Evolutionary conservation across 2,888 invertebrate genomes (phyloP).

Genomic region (Leucophora obtusa): DNA sequence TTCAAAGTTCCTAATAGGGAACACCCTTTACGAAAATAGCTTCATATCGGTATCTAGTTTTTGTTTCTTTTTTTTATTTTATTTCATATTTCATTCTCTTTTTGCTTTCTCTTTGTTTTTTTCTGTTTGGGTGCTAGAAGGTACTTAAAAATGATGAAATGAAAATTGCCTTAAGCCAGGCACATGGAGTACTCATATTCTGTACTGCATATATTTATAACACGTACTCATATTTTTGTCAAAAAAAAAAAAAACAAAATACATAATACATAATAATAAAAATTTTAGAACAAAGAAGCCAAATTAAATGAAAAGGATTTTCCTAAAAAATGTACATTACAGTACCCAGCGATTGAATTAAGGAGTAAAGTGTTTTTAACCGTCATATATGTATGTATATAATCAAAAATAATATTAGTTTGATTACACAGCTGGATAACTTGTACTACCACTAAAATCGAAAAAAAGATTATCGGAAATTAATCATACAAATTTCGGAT

Average conservation of each 20-base stretch:
- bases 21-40: not conserved
- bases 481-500: no score
- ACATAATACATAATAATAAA: no score
- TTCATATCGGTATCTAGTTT: not conserved
- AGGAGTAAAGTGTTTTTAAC: no score
- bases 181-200: slow-evolving; percentile 57
- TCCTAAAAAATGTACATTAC: slow-evolving; percentile 18
- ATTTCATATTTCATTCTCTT: slow-evolving; percentile 49
- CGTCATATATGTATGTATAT: no score
- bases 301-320: slow-evolving; percentile 57
- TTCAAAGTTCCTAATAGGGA: no score
- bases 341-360: no score
- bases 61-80: no score
- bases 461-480: no score
- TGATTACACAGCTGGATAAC: no score
- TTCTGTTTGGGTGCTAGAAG: slow-evolving; percentile 50
- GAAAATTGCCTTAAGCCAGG: slow-evolving; percentile 62
- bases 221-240: slow-evolving; percentile 50
- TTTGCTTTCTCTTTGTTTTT: slow-evolving; percentile 22
- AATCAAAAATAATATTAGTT: no score
- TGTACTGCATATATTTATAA: slow-evolving; percentile 51
- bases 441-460: no score
- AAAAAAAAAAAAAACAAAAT: slow-evolving; percentile 10
- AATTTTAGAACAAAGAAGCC: slow-evolving; percentile 48
- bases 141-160: slow-evolving; percentile 63